These are phyloP conservation scores for Diorhabda carinulata DNA, from an alignment of 1,140 invertebrate genomes.

Conservation along the genomic window DNA sequence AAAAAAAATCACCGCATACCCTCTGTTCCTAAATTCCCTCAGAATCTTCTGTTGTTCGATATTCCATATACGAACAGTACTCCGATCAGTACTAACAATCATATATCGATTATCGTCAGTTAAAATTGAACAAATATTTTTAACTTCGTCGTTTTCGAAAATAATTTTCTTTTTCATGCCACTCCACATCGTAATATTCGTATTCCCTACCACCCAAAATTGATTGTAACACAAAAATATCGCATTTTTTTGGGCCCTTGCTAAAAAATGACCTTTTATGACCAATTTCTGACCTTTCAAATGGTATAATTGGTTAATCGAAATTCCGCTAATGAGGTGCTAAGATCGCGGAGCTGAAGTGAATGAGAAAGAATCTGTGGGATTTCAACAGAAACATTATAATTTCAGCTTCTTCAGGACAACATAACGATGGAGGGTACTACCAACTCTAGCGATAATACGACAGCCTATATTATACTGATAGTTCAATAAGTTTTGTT, in stretches of 20 bases:
- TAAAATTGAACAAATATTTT: constrained; percentile 10
- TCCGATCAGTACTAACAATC: constrained; percentile 11
- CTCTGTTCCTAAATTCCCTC: constrained; percentile 12
- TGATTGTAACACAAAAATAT: constrained; percentile 10
- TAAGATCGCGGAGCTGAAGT: too few relatives aligned
- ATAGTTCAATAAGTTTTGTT: too few relatives aligned
- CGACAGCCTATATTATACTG: too few relatives aligned
- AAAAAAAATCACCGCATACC: constrained; percentile 5
- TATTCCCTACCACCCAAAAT: constrained; percentile 8
- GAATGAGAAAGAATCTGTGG: too few relatives aligned
- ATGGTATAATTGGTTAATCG: too few relatives aligned
- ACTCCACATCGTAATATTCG: constrained; percentile 1
- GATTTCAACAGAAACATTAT: too few relatives aligned
- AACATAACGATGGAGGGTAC: too few relatives aligned
- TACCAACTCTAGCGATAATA: too few relatives aligned
- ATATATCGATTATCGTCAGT: constrained; percentile 18
- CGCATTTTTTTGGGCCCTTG: neutral
- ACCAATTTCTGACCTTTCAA: too few relatives aligned
- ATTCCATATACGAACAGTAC: constrained; percentile 18
- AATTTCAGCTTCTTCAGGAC: too few relatives aligned
- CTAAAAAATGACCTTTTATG: too few relatives aligned
- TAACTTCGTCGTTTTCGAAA: neutral
- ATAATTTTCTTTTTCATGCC: neutral
- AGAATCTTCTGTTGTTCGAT: constrained; percentile 10
- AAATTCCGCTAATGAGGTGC: too few relatives aligned